Evolutionary conservation across 2,113 vertebrate species (phyloP).

Genomic region (Agelaius tricolor): DNA sequence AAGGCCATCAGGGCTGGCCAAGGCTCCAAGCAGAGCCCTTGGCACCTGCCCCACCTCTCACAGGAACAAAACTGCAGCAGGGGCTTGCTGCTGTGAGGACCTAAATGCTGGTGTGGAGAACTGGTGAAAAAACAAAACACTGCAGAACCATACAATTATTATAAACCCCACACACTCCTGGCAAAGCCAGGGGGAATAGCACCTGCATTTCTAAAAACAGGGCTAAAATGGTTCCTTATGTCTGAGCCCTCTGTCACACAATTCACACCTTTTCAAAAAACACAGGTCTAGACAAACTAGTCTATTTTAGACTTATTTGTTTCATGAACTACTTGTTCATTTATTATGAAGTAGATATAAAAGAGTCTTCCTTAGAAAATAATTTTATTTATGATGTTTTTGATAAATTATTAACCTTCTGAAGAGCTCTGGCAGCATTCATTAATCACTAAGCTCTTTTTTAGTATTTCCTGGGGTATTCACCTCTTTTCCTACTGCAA

Average conservation of each 20-base stretch:
- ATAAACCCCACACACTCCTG: background rate
- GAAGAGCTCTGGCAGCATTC: background rate
- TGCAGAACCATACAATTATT: background rate
- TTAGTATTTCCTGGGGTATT: background rate
- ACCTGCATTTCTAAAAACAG: background rate
- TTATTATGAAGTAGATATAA: background rate
- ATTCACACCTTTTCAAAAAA: background rate
- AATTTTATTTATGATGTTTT: background rate
- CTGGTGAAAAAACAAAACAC: background rate
- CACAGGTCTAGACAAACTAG: background rate
- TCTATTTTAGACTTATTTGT: background rate
- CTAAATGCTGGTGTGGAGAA: background rate
- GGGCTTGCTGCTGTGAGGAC: rapidly evolving
- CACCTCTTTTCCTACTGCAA: background rate
- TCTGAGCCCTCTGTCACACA: background rate
- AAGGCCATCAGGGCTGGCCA: background rate
- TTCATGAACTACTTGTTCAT: background rate
- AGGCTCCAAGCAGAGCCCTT: background rate
- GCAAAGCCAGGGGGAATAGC: background rate
- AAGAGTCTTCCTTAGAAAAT: background rate
- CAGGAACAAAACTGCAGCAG: background rate
- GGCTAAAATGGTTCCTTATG: background rate
- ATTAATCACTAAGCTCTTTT: slow-evolving; percentile 10
- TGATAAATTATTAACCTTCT: background rate
- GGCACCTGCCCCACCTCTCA: background rate